A percentile compares a stretch with the other conserved stretches of the same genome.
These are phyloP conservation scores for Conus canariensis DNA, from an alignment of 2,888 invertebrate species.

Conservation along the genomic window DNA sequence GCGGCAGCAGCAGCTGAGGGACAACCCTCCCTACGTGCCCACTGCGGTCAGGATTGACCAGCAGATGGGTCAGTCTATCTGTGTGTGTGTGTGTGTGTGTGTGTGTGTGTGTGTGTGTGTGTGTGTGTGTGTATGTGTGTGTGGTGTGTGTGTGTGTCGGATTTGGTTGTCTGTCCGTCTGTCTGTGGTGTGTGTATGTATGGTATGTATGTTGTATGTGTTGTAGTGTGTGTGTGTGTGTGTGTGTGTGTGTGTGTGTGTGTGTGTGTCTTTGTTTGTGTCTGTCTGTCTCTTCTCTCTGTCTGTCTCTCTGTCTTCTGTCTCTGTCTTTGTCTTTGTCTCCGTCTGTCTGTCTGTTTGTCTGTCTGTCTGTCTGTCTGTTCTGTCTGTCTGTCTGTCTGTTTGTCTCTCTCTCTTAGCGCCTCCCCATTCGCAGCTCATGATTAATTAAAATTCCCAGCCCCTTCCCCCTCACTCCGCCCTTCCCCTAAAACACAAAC, in stretches of 20 bases:
- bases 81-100: background rate
- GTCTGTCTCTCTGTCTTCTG: too few species aligned
- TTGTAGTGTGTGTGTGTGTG: background rate
- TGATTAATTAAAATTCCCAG: too few species aligned
- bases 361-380: too few species aligned
- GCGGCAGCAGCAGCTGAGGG: constrained; percentile 22
- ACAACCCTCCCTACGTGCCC: constrained; percentile 43
- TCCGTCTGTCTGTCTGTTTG: too few species aligned
- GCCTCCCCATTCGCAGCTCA: too few species aligned
- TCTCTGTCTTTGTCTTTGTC: too few species aligned
- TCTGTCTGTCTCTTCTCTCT: too few species aligned
- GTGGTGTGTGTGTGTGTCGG: background rate
- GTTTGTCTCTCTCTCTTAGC: too few species aligned
- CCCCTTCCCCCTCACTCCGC: too few species aligned
- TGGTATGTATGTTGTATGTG: background rate
- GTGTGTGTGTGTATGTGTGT: background rate
- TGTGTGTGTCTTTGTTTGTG: background rate
- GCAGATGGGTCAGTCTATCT: constrained; percentile 22
- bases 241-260: background rate
- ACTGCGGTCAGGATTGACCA: constrained; percentile 47
- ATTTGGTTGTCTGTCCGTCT: background rate
- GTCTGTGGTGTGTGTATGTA: background rate
- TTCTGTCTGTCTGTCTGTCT: too few species aligned
- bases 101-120: background rate
- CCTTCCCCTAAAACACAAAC: too few species aligned